Base-by-base conservation (phyloP, 2,113 vertebrate genomes). In the Rhipidura dahli region DNA sequence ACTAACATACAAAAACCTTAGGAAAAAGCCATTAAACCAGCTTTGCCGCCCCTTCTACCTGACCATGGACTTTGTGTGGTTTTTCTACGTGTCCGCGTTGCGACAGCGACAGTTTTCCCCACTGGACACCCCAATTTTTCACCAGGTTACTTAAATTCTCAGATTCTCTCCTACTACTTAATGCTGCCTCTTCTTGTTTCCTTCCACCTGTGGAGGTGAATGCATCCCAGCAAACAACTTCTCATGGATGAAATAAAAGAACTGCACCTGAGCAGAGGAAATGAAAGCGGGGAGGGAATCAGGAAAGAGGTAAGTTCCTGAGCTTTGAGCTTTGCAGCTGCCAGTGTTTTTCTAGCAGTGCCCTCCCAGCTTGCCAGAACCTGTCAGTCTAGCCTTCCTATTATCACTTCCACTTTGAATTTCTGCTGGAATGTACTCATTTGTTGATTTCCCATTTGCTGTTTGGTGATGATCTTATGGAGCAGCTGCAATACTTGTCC, bases 401-500 rank as follows among this genome's bases (percentile, higher is more conserved):
- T 80, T 90, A 83, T 59, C 71, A 73, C 50, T 70, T 93, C 47
- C 85, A 73, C 87, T 87, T 91, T 63, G 87, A 94, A 91, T 87
- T 96, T 80, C 54, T 76, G 10, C 78, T 90, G 91, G 87, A 96
- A 94, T 94, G 78, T 57, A 50, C 54, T 87, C 0, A 0, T 80
- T 40, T 85, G 70, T 76, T 84, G 81, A 82, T 76, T 82, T 91
- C 78, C 30, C 21, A 0, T 91, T 93, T 93, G 33, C 63, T 87
- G 0, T 91, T 94, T 85, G 51, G 13, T 1, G 18, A 66, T 66
- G 90, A 66, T 95, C 93, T 77, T 44, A 45, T 90, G 47, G n/a
- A 88, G 50, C 91, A 95, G 82, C 84, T 96, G 87, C 66, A 77
- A 37, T 80, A 94, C 90, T 91, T 95, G 75, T 83, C 33, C 44